Base-by-base conservation (phyloP, 2,888 invertebrate genomes). In the Syrista parreyssii region DNA sequence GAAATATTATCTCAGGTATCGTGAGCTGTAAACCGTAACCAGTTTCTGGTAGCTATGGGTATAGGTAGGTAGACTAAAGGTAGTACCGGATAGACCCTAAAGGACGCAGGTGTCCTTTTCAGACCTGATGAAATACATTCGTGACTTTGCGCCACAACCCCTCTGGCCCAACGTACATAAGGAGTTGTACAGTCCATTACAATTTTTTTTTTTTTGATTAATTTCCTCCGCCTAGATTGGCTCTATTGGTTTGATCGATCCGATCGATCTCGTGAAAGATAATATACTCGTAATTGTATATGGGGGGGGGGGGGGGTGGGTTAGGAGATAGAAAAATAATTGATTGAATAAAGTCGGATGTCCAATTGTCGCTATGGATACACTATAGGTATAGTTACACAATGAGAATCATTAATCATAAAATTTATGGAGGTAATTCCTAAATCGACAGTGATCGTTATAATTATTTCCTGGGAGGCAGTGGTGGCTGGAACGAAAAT, bases 361-460 rank as follows among this genome's bases (percentile, higher is more conserved):
- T 55, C 23, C 2, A 55, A 2, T 55, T 9, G 9, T 55, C 15
- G 23, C 55, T 55, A 55, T 23, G 15, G 55, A 23, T 55, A 55
- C 55, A 55, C 55, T 9, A 55, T 55, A 55, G 55, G 15, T 55
- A 15, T 15, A 40, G 15, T 30, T 15, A 23, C 12, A 33, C 12
- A 15, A 31, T 33, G 71, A 30, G 33, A 31, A 1, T 71, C 31
- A 71, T 71, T 23, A 12, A 71, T 71, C 12, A 12, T 71, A 23
- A 11, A 12, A 71, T 71, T 12, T 23, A 71, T 4, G 55, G 75
- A 75, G 30, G 35, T 71, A 76, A 76, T 76, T 76, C 71, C 73
- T 75, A 77, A 75, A 78, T 79, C 71, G 78, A 76, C 78, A 80
- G 78, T 83, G 84, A 85, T 85, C 79, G 78, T 83, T 84, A 83